A percentile compares a stretch with the other conserved stretches of the same genome.
Evolutionary conservation across 2,888 invertebrate genomes (phyloP).

Genomic region (Drosophila nigritarsus): DNA sequence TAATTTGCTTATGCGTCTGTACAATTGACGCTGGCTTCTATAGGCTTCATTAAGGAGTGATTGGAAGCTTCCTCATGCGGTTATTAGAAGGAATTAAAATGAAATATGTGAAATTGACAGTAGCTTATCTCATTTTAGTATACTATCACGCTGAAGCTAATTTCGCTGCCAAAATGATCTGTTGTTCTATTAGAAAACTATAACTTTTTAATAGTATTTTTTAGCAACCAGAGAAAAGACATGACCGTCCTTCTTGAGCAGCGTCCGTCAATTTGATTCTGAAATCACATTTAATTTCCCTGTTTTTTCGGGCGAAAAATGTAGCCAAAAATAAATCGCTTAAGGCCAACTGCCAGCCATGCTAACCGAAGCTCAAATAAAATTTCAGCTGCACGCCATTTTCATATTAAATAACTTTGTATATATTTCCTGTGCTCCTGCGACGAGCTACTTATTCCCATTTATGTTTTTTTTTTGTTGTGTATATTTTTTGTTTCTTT

Average conservation of each 20-base stretch:
- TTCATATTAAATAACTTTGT: conserved; percentile 80
- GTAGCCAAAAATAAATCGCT: conserved; percentile 61
- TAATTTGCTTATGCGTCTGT: conserved; percentile 57
- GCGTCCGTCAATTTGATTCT: conserved; percentile 62
- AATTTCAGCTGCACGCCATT: conserved; percentile 73
- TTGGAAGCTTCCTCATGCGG: background rate
- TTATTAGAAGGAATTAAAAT: background rate
- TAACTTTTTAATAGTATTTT: background rate
- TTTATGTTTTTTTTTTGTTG: conserved; percentile 8
- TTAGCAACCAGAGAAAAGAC: background rate
- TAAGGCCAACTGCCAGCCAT: conserved; percentile 50
- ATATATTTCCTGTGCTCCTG: conserved; percentile 65
- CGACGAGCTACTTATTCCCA: conserved; percentile 43
- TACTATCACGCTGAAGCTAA: background rate
- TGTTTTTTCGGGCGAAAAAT: conserved; percentile 37
- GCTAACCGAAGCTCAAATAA: conserved; percentile 71
- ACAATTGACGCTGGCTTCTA: background rate
- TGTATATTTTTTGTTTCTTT: conserved; percentile 54
- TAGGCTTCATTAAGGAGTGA: background rate
- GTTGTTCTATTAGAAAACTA: background rate
- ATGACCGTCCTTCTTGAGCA: conserved; percentile 32
- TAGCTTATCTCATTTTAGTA: background rate
- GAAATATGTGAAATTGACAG: background rate
- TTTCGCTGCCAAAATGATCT: background rate
- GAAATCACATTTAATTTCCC: conserved; percentile 60